Percentiles rank a stretch among this genome's conserved stretches.
Conservation (phyloP, 2,797 vertebrate species). For the Tenualosa thibaudeaui region DNA sequence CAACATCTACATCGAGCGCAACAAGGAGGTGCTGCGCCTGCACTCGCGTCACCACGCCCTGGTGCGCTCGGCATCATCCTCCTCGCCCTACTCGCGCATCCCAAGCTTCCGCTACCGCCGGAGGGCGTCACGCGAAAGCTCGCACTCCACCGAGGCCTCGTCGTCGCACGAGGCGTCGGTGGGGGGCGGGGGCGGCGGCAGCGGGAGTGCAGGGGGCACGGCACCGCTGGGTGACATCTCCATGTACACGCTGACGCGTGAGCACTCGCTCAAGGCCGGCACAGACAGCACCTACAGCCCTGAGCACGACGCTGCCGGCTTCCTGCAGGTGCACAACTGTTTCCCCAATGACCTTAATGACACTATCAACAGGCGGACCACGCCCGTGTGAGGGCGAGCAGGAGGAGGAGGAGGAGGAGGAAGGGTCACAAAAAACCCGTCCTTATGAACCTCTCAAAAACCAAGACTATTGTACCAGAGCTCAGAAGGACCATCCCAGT, state of each 20-base stretch:
- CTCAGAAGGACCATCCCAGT: neutral
- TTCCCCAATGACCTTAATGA: constrained; percentile 95
- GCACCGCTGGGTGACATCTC: constrained; percentile 91
- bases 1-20: constrained; percentile 98
- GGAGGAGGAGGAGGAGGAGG: neutral
- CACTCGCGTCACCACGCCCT: constrained; percentile 87
- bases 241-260: constrained; percentile 93
- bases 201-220: constrained; percentile 82
- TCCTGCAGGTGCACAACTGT: constrained; percentile 96
- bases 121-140: constrained; percentile 88
- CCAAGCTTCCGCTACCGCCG: constrained; percentile 92
- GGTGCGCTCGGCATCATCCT: constrained; percentile 87
- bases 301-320: constrained; percentile 86
- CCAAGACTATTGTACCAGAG: neutral
- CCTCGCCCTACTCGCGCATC: constrained; percentile 94
- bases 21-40: constrained; percentile 88
- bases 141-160: constrained; percentile 89
- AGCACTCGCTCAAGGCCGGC: constrained; percentile 81
- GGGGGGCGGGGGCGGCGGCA: constrained; percentile 56
- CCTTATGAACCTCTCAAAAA: neutral
- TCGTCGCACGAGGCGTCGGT: constrained; percentile 91
- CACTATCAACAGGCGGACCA: constrained; percentile 91
- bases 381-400: constrained; percentile 50
- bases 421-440: neutral
- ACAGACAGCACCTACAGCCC: constrained; percentile 89